Evolutionary conservation across 2,888 invertebrate species (phyloP), one percentile per base, ranked within the genome.

Genomic region (Ochropleura plecta): DNA sequence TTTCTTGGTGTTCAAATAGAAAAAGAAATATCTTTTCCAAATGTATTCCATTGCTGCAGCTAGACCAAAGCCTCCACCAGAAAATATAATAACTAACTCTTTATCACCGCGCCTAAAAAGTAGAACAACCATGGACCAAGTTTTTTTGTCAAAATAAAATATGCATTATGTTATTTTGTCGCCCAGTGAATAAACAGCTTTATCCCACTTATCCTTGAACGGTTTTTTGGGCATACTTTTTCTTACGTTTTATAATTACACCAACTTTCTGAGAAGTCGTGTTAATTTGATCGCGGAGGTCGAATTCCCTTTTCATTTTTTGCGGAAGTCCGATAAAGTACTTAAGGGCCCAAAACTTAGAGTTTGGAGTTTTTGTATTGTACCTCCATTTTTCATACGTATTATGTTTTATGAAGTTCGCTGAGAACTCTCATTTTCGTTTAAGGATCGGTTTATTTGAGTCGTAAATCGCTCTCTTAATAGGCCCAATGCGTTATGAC

Each of bases 161-260:
- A 18, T 9, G 0, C 5, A 18, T 14, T 40, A 44, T 14, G 4
- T n/a, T 14, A 57, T 65, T 64, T 64, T n/a, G 49, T 73, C 60
- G 67, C 10, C 16, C 7, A 40, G 57, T 80, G 69, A 62, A 81
- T 81, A 75, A 30, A 18, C 55, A 49, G 49, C 84, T 60, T 84
- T 86, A 81, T 78, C 5, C 55, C 48, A 70, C 67, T 85, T 73
- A 86, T 75, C 81, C 70, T 84, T 73, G 73, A 68, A 86, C 80
- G 70, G 71, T 84, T 84, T 30, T 60, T 79, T 16, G 55, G 63
- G 87, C 76, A 81, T 75, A 86, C 85, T 88, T 85, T 83, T 81
- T 85, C 88, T 83, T 82, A 81, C 84, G 76, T 88, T 91, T 91
- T 88, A 88, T 89, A 89, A 91, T 90, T 90, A 89, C 85, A 80